Conservation (phyloP, 2,113 vertebrate genomes). For the Siniperca knerii region DNA sequence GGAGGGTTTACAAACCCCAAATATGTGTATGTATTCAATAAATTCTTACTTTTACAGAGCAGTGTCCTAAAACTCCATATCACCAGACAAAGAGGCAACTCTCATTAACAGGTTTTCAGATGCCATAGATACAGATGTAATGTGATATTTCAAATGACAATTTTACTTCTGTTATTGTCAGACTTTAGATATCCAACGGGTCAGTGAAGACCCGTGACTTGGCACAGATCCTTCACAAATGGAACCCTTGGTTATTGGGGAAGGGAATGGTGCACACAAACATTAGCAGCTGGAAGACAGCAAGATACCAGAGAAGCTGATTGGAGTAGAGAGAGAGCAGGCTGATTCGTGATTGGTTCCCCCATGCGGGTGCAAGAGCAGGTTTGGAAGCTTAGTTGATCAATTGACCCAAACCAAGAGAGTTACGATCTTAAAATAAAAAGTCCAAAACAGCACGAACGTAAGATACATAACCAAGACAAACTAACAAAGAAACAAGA, state of each 20-base stretch:
- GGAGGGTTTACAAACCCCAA: not conserved
- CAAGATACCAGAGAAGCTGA: not conserved
- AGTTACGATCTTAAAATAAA: not conserved
- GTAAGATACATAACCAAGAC: no score
- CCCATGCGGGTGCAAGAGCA: not conserved
- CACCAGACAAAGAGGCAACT: not conserved
- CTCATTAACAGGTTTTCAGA: conserved; percentile 36
- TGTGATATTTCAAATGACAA: conserved; percentile 11
- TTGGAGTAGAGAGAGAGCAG: conserved; percentile 24
- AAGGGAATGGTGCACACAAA: conserved; percentile 7
- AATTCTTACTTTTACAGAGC: not conserved
- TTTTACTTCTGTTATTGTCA: conserved; percentile 18
- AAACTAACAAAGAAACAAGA: no score
- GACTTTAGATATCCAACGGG: not conserved
- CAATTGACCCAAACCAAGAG: conserved; percentile 5
- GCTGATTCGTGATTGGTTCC: conserved; percentile 24
- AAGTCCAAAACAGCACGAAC: no score
- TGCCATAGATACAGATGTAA: conserved; percentile 38
- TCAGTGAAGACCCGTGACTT: not conserved
- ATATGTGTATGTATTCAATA: conserved; percentile 22
- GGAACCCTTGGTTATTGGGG: conserved; percentile 19
- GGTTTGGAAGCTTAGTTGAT: not conserved
- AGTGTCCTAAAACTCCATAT: conserved; percentile 1
- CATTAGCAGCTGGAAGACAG: conserved; percentile 14
- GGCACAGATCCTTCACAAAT: conserved; percentile 16